Evolutionary conservation across 2,113 vertebrate genomes (phyloP), one percentile per base, ranked within the genome.

Genomic region (Camelus bactrianus): DNA sequence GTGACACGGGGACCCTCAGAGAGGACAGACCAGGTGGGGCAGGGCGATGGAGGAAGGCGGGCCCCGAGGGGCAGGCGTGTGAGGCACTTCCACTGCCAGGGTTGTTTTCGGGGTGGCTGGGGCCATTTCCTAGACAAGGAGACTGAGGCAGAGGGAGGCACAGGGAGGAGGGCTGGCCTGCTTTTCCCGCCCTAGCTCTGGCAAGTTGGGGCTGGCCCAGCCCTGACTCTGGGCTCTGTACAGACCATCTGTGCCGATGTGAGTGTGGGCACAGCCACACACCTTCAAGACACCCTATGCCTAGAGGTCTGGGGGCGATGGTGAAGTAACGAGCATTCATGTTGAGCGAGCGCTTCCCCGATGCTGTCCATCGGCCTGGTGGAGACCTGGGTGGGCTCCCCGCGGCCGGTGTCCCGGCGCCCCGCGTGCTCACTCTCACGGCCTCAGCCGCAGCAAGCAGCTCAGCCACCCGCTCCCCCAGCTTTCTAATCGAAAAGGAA

Each of bases 171-270:
- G n/a, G 56, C 67, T 28, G 12, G n/a, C 5, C 54, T 8, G 16
- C 26, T 35, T 7, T 4, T 2, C 26, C 2, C 4, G 1, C 15
- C 38, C 1, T 7, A 38, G 65, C 11, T 30, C n/a, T 24, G 48
- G 56, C 14, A 69, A 38, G n/a, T 38, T 8, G 17, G n/a, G 50
- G 26, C 4, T 7, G 26, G 28, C 8, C 14, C 10, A 7, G 30
- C 76, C 83, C 48, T 16, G 46, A 15, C 69, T 38, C 60, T 13
- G 20, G 87, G 38, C 50, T 77, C 56, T 7, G 50, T 16, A 14
- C 76, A 52, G 0, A 7, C 38, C 2, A 0, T 26, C 84, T 6
- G 2, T 2, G n/a, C 11, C 8, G 3, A 20, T 0, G 9, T 2
- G 22, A 8, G 16, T 8, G 2, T 8, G 35, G 7, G 48, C 1